These are phyloP conservation scores for Puma concolor DNA, from an alignment of 2,113 vertebrate genomes.

Conservation along the genomic window DNA sequence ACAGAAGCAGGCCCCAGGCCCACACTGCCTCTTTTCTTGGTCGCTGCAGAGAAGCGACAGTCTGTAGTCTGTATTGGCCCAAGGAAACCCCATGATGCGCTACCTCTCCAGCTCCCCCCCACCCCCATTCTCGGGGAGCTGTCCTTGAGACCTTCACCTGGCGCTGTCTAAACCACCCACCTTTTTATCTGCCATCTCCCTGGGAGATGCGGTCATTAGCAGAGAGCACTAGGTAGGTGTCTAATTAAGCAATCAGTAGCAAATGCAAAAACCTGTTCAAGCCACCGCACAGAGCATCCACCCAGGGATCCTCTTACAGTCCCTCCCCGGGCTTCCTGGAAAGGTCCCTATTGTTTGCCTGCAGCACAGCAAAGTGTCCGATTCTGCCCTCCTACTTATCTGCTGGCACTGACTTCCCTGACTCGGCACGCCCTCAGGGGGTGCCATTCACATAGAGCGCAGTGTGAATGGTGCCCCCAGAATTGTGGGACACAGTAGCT, in stretches of 20 bases:
- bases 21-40: background rate
- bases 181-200: constrained; percentile 51
- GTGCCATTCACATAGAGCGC: background rate
- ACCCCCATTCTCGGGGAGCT: background rate
- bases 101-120: no score
- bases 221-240: constrained; percentile 56
- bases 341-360: constrained; percentile 71
- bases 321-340: constrained; percentile 68
- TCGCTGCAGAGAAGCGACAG: background rate
- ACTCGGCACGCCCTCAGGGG: background rate
- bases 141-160: background rate
- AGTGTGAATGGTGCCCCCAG: background rate
- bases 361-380: background rate
- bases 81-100: background rate
- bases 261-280: constrained; percentile 47
- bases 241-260: constrained; percentile 71
- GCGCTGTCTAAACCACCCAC: background rate
- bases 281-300: constrained; percentile 31
- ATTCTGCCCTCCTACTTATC: constrained; percentile 43
- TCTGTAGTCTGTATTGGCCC: background rate
- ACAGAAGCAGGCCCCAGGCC: background rate
- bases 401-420: background rate
- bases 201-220: constrained; percentile 60
- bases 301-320: constrained; percentile 69
- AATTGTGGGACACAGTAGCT: background rate